Percentiles rank a stretch among this genome's conserved stretches.
These are phyloP conservation scores for Neostethus bicornis DNA, from an alignment of 2,797 vertebrate genomes.

Conservation along the genomic window DNA sequence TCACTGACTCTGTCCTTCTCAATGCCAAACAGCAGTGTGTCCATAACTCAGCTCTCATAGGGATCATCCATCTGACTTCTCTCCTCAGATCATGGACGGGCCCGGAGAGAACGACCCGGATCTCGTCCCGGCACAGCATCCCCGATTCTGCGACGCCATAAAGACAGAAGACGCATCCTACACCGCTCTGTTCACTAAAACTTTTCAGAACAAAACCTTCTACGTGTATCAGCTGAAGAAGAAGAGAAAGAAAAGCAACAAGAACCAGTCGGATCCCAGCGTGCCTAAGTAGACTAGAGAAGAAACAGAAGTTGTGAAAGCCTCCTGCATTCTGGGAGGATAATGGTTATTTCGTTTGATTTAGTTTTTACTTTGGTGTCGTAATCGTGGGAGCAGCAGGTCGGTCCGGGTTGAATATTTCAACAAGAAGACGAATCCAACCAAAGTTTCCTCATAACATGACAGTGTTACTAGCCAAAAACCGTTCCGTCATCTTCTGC, in stretches of 20 bases:
- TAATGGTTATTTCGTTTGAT: conserved; percentile 52
- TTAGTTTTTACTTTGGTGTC: conserved; percentile 18
- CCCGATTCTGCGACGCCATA: conserved; percentile 92
- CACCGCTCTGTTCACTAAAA: conserved; percentile 82
- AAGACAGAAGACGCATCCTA: conserved; percentile 83
- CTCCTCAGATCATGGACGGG: conserved; percentile 90
- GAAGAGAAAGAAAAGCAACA: conserved; percentile 71
- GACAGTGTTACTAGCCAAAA: conserved; percentile 7
- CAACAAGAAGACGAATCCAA: background rate
- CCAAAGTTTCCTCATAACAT: background rate
- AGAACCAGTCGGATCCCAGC: conserved; percentile 39
- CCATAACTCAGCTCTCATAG: too few species aligned
- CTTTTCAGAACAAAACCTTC: conserved; percentile 96
- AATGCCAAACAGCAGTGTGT: background rate
- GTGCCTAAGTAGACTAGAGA: conserved; percentile 27
- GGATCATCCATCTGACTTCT: background rate
- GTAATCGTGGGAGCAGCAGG: conserved; percentile 33
- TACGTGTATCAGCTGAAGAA: conserved; percentile 89
- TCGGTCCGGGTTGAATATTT: conserved; percentile 13
- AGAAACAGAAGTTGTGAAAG: conserved; percentile 8
- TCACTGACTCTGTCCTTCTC: conserved; percentile 5
- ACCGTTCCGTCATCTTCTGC: conserved; percentile 1
- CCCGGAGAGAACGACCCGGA: conserved; percentile 88
- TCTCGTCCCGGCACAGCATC: conserved; percentile 82
- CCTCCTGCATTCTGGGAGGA: conserved; percentile 39